Conservation (phyloP, 2,888 invertebrate species). For the Volucella inanis region DNA sequence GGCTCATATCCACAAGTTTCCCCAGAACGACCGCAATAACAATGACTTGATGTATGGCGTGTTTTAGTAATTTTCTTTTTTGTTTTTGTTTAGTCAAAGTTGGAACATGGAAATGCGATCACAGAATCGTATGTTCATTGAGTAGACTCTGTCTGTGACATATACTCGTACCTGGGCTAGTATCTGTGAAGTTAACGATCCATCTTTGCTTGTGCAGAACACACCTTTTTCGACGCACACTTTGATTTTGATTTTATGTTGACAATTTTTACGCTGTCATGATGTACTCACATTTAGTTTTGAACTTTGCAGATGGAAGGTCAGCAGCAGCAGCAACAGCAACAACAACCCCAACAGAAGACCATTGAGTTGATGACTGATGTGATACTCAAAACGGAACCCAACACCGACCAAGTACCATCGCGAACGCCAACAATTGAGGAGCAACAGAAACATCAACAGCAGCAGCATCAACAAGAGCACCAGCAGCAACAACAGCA, state of each 20-base stretch:
- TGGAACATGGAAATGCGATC: constrained; percentile 49
- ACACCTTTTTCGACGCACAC: constrained; percentile 18
- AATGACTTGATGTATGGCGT: too few species aligned
- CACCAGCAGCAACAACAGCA: constrained; percentile 76
- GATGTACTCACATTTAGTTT: constrained; percentile 43
- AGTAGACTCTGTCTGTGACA: constrained; percentile 21
- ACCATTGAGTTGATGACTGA: constrained; percentile 75
- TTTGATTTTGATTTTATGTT: neutral
- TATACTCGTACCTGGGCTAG: neutral
- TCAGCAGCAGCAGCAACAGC: constrained; percentile 78
- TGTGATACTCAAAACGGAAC: constrained; percentile 58
- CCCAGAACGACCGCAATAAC: too few species aligned
- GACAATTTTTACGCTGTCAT: neutral
- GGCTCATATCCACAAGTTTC: neutral
- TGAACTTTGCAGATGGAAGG: constrained; percentile 82
- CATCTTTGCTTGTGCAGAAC: neutral
- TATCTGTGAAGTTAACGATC: constrained; percentile 22
- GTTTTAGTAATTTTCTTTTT: too few species aligned
- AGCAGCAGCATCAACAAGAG: constrained; percentile 77
- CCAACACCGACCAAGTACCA: constrained; percentile 56
- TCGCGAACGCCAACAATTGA: constrained; percentile 77
- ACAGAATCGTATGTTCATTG: constrained; percentile 32
- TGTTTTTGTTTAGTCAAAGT: too few species aligned
- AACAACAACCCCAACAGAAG: constrained; percentile 76
- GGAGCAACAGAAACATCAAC: constrained; percentile 74